Base-by-base conservation (phyloP, 2,113 vertebrate genomes). In the Charadrius vociferus region DNA sequence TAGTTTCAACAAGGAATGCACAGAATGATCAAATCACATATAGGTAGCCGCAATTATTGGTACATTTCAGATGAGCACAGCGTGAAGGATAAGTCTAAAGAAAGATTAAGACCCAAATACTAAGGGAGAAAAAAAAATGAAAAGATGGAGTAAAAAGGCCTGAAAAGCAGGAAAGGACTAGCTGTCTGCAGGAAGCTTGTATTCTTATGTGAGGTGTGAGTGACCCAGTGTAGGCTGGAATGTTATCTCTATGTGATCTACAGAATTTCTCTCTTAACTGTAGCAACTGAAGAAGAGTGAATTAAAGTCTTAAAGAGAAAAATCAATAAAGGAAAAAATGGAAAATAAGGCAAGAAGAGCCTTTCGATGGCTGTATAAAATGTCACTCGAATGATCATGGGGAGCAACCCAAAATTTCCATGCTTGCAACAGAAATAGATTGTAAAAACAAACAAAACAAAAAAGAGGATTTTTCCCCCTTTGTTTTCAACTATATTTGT, bases 71-170 rank as follows among this genome's bases (percentile, higher is more conserved):
- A 98, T 98, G 96, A 97, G 93, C 98, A 98, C 97, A 98, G 98
- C 87, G 0, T 96, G 98, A 97, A 97, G 94, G 95, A 90, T 97
- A 97, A 98, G 77, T 96, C 96, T 97, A 97, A 97, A 97, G 98
- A 95, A 98, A 98, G 96, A 98, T 98, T 98, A 98, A 98, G 98
- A 97, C 93, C 94, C 97, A 98, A 98, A 98, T 98, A 97, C 95
- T 97, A 97, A 98, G 90, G 84, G 93, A 97, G 68, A 36, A 77
- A 65, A 86, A 93, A 96, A 94, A 94, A 94, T 78, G 86, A 97
- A 97, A 98, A 97, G 84, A 94, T 49, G 94, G 91, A 94, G 95
- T 39, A 39, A 98, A 98, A 97, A 97, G 86, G 81, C 80, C 97
- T 96, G 80, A 97, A 97, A 98, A 90, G 93, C 94, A 94, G 97